phyloP scores from a whole-genome alignment of 2,797 vertebrate genomes.

The Gymnothorax javanicus region DNA sequence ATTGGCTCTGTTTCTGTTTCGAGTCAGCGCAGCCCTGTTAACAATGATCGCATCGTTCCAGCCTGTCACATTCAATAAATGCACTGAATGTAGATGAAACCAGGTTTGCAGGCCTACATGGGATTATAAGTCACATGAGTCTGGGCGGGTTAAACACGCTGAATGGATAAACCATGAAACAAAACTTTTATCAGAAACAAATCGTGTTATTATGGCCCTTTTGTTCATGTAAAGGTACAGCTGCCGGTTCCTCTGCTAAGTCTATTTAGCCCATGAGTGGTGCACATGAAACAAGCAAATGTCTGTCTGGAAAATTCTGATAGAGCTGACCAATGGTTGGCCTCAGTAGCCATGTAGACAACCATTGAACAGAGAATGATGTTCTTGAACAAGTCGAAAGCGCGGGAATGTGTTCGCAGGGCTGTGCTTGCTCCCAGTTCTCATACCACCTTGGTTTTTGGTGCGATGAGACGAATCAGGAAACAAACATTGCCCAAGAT shows the following conservation, averaged over 20 bases:
- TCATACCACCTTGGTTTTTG: too few relatives aligned
- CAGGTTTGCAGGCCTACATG: background rate
- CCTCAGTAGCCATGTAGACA: too few relatives aligned
- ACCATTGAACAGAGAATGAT: too few relatives aligned
- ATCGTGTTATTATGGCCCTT: background rate
- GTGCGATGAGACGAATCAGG: too few relatives aligned
- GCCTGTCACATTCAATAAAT: slow-evolving; percentile 7
- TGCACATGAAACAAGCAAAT: too few relatives aligned
- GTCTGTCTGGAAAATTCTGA: background rate
- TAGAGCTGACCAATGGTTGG: too few relatives aligned
- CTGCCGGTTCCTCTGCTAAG: background rate
- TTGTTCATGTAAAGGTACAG: background rate
- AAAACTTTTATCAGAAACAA: background rate
- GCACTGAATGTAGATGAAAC: background rate
- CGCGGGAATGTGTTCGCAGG: too few relatives aligned
- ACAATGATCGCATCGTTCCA: slow-evolving; percentile 1
- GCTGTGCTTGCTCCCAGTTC: too few relatives aligned
- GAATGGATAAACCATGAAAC: background rate
- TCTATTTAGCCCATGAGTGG: too few relatives aligned
- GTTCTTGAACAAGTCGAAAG: too few relatives aligned
- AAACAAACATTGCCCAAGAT: too few relatives aligned
- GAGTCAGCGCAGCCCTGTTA: background rate
- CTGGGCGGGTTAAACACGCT: background rate
- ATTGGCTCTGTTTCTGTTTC: background rate
- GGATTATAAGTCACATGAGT: background rate